Evolutionary conservation across 2,113 vertebrate genomes (phyloP), one percentile per base, ranked within the genome.

Genomic region (Todiramphus chloris): DNA sequence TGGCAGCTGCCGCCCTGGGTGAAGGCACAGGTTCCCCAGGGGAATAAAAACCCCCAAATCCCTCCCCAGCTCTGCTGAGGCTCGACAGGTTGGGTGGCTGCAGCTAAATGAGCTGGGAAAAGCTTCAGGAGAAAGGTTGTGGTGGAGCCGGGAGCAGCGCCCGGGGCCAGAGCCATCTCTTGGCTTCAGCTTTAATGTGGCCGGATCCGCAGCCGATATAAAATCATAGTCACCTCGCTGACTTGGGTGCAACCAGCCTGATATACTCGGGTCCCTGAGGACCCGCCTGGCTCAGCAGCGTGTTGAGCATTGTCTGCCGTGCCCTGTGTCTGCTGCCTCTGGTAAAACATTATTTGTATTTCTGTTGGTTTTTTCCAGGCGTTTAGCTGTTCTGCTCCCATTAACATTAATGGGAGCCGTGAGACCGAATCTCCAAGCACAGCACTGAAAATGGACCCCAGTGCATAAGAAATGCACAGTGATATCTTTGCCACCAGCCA

Each of bases 161-260:
- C 69, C 1, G 2, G 39, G 78, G 83, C 55, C 2, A 7, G 51
- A 75, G 37, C 10, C 59, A 0, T 30, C 1, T 3, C 68, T 83
- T 0, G 0, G 16, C 33, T 80, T 50, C 37, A 1, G n/a, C 81
- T 90, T 83, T 66, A 3, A 35, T 15, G 86, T 17, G 62, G 86
- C 75, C 8, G 1, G 24, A 50, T 1, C 3, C 3, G 1, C 41
- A 21, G 73, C 48, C 0, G 5, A 19, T 31, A 6, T 46, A 0
- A 25, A 66, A 50, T 68, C 18, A 0, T 59, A 2, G 11, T 16
- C 30, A 0, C 21, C 25, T 9, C 73, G 4, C 30, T 9, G 66
- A 5, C 37, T 33, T 13, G 67, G 55, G 82, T 21, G 62, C 41
- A 35, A 4, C 46, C 53, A 4, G 17, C 73, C 21, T 2, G 51